Base-by-base conservation (phyloP, 2,888 invertebrate species). In the Eupsilia transversa region DNA sequence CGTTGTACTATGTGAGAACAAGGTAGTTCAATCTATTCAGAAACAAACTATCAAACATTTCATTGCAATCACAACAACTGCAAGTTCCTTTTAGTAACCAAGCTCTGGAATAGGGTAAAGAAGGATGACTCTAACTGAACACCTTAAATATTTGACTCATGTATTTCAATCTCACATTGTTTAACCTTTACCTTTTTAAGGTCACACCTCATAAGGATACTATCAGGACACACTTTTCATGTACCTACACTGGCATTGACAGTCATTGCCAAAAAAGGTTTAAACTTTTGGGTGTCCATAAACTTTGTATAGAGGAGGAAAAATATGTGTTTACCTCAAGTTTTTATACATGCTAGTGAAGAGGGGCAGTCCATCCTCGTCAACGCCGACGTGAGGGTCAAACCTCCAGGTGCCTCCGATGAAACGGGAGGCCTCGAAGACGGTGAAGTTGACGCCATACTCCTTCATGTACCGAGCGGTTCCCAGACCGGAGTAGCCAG, bases 381-480 rank as follows among this genome's bases (percentile, higher is more conserved):
- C 98, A 0, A 92, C 86, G 1, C 97, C 98, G 2, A 96, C 95
- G 33, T 96, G 91, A 9, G 98, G 97, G 12, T 97, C 97, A 90
- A 98, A 98, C 43, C 97, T 95, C 98, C 99, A 99, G 0, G 98
- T 98, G 2, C 99, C 99, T 10, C 98, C 98, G 27, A 98, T 91
- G 69, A 95, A 89, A 23, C 94, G 94, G 0, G 97, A 96, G 83
- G 98, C 97, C 89, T 99, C 98, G 88, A 97, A 98, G 14, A 97
- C 97, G 0, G 96, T 96, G 88, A 97, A 96, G 80, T 97, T 96
- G 75, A 93, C 92, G 1, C 92, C 92, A 87, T 96, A 94, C 83
- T 96, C 94, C 80, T 96, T 93, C 77, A 97, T 94, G 89, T 97
- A 97, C 38, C 97, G 95, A 1, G 97, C 96, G 0, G 97, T 97